phyloP scores from a whole-genome alignment of 2,888 invertebrate genomes.

The Endotricha flammealis region DNA sequence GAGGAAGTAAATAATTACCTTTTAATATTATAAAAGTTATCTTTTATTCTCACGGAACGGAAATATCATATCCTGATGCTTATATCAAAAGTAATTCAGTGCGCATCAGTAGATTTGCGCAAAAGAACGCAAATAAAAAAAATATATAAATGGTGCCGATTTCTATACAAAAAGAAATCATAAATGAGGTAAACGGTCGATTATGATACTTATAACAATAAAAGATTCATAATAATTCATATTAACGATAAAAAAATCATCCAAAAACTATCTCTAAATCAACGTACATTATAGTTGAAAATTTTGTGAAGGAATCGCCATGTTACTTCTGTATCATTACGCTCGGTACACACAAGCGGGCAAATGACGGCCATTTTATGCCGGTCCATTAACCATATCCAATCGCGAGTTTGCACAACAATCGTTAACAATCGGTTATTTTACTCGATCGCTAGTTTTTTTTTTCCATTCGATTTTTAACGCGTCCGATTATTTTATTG shows the following conservation, averaged over 20 bases:
- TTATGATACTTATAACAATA: slow-evolving; percentile 32
- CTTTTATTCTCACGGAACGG: slow-evolving; percentile 48
- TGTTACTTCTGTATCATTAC: slow-evolving; percentile 69
- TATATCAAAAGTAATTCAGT: slow-evolving; percentile 44
- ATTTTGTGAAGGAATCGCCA: slow-evolving; percentile 3
- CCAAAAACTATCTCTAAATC: slow-evolving; percentile 1
- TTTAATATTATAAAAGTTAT: slow-evolving; percentile 37
- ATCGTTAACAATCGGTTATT: slow-evolving; percentile 55
- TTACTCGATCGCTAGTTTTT: slow-evolving; percentile 68
- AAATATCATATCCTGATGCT: slow-evolving; percentile 58
- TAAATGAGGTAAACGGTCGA: slow-evolving; percentile 35
- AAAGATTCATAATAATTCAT: slow-evolving; percentile 20
- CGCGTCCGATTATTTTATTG: slow-evolving; percentile 55
- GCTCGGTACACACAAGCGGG: slow-evolving; percentile 63
- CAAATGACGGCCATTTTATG: slow-evolving; percentile 55
- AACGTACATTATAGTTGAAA: slow-evolving; percentile 13
- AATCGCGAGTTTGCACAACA: slow-evolving; percentile 75
- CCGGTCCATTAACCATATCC: slow-evolving; percentile 72
- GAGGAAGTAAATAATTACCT: slow-evolving; percentile 55
- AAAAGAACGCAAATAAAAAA: slow-evolving; percentile 45
- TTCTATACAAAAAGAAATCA: slow-evolving; percentile 30
- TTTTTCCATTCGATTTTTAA: slow-evolving; percentile 63
- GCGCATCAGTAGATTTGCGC: slow-evolving; percentile 61
- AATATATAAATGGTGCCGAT: slow-evolving; percentile 37
- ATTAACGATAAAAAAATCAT: slow-evolving; percentile 8